Conservation (phyloP, 2,797 vertebrate genomes). For the Margarornis squamiger region DNA sequence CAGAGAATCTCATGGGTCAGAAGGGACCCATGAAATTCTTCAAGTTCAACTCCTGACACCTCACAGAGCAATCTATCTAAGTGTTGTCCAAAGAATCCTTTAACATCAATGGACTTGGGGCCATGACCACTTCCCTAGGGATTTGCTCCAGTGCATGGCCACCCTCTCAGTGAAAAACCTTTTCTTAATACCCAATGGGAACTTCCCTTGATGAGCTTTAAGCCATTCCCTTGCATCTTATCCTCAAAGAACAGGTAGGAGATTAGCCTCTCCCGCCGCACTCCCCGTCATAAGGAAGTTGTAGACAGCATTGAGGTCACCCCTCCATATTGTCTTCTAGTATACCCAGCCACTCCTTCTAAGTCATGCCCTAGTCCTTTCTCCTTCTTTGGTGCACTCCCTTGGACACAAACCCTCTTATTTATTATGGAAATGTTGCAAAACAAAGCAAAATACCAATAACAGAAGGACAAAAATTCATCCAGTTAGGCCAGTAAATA, state of each 20-base stretch:
- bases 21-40: not conserved
- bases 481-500: not conserved
- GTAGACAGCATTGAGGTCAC: not conserved
- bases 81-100: not conserved
- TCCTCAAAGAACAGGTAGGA: not conserved
- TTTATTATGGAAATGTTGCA: not conserved
- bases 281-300: not conserved
- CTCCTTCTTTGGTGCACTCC: not conserved
- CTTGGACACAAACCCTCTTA: not conserved
- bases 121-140: not conserved
- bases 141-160: not conserved
- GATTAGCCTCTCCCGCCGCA: not conserved
- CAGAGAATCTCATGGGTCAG: not conserved
- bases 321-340: not conserved
- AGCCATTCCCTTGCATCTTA: not conserved
- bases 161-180: not conserved
- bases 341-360: not conserved
- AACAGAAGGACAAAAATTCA: not conserved
- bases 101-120: not conserved
- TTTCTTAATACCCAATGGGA: not conserved
- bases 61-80: not conserved
- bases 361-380: not conserved
- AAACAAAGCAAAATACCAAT: not conserved
- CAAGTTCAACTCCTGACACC: not conserved
- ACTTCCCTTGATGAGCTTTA: not conserved